Evolutionary conservation across 2,888 invertebrate species (phyloP).

Genomic region (Incurvaria masculella): DNA sequence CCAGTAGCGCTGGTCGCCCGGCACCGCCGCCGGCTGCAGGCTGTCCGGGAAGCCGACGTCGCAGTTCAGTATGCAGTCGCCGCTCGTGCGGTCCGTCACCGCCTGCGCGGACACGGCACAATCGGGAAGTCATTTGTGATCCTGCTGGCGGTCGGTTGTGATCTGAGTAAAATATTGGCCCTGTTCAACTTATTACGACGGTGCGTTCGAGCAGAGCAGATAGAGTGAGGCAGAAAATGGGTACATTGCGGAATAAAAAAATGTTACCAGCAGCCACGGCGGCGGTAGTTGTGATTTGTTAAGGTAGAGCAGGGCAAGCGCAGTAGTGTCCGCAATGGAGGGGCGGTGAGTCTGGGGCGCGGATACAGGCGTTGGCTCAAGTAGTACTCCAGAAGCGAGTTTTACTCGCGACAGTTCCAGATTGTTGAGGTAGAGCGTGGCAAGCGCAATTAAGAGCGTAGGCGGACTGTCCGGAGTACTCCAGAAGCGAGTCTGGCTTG

Average conservation of each 20-base stretch:
- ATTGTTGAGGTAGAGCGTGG: constrained; percentile 64
- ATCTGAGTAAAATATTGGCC: not conserved
- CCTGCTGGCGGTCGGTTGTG: not conserved
- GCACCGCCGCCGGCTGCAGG: constrained; percentile 40
- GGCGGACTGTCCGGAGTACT: constrained; percentile 14
- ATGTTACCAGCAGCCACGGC: no score
- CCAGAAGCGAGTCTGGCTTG: constrained; percentile 32
- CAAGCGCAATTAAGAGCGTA: constrained; percentile 52
- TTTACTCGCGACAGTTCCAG: constrained; percentile 43
- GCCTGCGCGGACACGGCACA: constrained; percentile 25
- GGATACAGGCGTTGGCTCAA: constrained; percentile 10
- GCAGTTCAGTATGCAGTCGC: constrained; percentile 54
- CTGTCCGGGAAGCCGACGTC: constrained; percentile 36
- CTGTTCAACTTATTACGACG: no score
- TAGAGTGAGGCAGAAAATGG: no score
- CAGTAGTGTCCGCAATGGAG: no score
- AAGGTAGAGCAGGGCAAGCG: no score
- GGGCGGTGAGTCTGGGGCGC: constrained; percentile 2
- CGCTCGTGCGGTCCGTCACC: constrained; percentile 46
- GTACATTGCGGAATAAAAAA: no score
- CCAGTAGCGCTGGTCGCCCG: constrained; percentile 74
- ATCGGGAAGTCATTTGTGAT: not conserved
- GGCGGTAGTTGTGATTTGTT: no score
- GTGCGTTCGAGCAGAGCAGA: no score
- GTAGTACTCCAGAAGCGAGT: constrained; percentile 22